Evolutionary conservation across 2,888 invertebrate genomes (phyloP), one percentile per base, ranked within the genome.

Genomic region (Campoplex nolae): DNA sequence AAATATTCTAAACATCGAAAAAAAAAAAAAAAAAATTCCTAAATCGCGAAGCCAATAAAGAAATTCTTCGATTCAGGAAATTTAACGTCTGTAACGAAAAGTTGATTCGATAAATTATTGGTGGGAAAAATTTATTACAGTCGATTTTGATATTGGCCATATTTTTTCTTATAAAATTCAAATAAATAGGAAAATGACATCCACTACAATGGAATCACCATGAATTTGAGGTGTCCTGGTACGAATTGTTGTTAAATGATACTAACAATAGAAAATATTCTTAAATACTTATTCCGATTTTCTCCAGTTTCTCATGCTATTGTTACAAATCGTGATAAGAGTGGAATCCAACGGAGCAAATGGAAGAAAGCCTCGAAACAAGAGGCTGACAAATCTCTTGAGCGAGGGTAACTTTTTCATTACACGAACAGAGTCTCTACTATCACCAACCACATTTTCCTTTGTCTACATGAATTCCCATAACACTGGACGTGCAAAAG

Each of bases 331-430:
- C 11, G 13, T 28, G 16, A 45, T 28, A 70, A 70, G 48, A 23
- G 42, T 23, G 18, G n/a, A 38, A 68, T 42, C 4, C 9, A 68
- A 13, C 13, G 42, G 28, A 51, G 11, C 8, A 32, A 51, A 42
- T 9, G 18, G 13, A 28, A 51, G 23, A 18, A 32, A 48, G 32
- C 1, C 48, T 42, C 28, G 13, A 4, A 62, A 62, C 13, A 32
- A 62, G 23, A 65, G 65, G 8, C 32, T 45, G 45, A 67, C 73
- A 74, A 73, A 73, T 35, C 28, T 78, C 56, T 78, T 23, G 18
- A 51, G 77, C 42, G 68, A 42, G 32, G 28, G 70, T 76, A 65
- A 76, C 42, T 18, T 80, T 81, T 71, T n/a, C 38, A 35, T 54
- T 28, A n/a, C 32, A 35, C 35, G 56, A 84, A 68, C 56, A 67